Percentiles rank a stretch among this genome's conserved stretches.
Evolutionary conservation across 2,113 vertebrate genomes (phyloP).

Genomic region (Eidolon helvum): DNA sequence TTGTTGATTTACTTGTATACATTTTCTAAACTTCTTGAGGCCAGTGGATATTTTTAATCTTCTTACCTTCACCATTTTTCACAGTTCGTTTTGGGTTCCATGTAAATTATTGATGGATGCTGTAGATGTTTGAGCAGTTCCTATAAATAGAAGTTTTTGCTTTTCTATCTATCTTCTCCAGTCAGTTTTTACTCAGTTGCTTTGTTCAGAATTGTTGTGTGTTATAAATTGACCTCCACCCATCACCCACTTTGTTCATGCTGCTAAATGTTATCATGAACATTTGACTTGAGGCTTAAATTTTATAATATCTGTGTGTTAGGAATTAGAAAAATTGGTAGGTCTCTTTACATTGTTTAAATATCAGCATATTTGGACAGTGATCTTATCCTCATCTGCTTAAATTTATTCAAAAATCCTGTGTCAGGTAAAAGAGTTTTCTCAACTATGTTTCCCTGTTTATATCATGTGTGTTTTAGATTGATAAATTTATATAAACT

Average conservation of each 20-base stretch:
- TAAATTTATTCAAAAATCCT: neutral
- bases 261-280: neutral
- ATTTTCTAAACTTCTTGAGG: neutral
- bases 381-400: neutral
- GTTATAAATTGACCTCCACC: neutral
- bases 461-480: neutral
- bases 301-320: neutral
- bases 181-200: neutral
- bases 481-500: neutral
- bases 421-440: neutral
- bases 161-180: neutral
- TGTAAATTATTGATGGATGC: neutral
- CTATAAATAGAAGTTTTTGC: neutral
- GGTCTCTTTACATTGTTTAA: neutral
- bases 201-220: neutral
- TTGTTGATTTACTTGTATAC: neutral
- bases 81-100: neutral
- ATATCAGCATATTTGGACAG: neutral
- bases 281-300: neutral
- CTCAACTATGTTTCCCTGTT: neutral
- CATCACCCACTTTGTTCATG: too few relatives aligned
- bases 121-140: neutral
- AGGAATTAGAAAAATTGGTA: neutral
- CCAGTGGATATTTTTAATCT: neutral
- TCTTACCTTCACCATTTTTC: neutral